Conservation (phyloP, 2,113 vertebrate genomes). For the Python bivittatus region DNA sequence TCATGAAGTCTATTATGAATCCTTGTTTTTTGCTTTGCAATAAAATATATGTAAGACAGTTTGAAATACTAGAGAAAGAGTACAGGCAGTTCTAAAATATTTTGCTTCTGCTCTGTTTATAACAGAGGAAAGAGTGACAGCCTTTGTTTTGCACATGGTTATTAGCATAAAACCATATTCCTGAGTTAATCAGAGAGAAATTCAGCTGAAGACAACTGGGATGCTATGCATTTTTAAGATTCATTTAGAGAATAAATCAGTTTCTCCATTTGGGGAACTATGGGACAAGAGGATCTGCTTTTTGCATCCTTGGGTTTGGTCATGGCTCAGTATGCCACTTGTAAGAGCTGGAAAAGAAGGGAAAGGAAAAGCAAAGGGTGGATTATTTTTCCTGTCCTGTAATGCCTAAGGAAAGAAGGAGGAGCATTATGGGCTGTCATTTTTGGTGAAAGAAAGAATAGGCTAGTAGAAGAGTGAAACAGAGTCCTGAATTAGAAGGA, state of each 20-base stretch:
- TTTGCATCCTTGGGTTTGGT: background rate
- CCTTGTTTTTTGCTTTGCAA: background rate
- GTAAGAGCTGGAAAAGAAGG: background rate
- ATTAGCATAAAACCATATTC: background rate
- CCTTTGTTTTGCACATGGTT: conserved; percentile 9
- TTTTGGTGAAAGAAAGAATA: background rate
- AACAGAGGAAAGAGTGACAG: background rate
- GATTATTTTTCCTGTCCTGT: background rate
- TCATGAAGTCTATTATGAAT: background rate
- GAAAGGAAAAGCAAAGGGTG: background rate
- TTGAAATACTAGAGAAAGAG: conserved; percentile 7
- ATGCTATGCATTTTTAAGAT: background rate
- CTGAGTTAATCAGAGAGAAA: background rate
- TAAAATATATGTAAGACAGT: background rate
- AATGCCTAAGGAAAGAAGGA: background rate
- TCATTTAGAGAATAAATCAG: background rate
- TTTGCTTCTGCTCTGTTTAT: background rate
- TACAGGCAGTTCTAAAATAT: background rate
- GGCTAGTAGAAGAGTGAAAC: background rate
- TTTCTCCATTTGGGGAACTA: conserved; percentile 5
- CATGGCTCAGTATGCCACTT: background rate
- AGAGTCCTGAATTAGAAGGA: background rate
- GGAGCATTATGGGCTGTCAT: background rate
- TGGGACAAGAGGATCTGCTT: conserved; percentile 9
- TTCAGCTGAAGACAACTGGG: background rate